A percentile compares a stretch with the other conserved stretches of the same genome.
These are phyloP conservation scores for Deroptyus accipitrinus DNA, from an alignment of 2,113 vertebrate genomes.

Conservation along the genomic window DNA sequence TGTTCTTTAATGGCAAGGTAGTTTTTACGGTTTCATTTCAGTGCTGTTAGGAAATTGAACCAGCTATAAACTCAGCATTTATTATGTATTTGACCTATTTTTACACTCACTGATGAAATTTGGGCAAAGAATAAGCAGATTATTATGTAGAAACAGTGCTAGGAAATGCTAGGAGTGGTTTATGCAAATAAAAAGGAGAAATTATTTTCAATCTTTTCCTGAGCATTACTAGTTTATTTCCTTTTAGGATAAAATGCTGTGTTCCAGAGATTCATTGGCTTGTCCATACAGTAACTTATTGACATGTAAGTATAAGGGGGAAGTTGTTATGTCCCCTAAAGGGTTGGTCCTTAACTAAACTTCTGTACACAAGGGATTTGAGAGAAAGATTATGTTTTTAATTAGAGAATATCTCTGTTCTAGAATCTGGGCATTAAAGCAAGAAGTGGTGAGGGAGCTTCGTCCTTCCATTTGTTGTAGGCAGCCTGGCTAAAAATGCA, in stretches of 20 bases:
- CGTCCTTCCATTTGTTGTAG: background rate
- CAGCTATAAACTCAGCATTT: background rate
- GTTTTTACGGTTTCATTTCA: background rate
- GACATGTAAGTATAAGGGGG: background rate
- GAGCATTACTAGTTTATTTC: background rate
- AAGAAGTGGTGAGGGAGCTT: background rate
- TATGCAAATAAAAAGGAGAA: background rate
- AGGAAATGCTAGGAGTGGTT: background rate
- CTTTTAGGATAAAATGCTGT: background rate
- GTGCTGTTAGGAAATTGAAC: background rate
- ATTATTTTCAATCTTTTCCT: background rate
- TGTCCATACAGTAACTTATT: background rate
- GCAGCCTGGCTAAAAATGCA: background rate
- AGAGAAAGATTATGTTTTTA: background rate
- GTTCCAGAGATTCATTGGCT: background rate
- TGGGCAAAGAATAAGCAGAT: background rate
- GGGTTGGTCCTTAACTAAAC: background rate
- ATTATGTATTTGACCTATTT: background rate
- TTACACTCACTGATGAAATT: background rate
- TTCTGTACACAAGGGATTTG: background rate
- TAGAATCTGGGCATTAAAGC: background rate
- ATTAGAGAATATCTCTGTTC: background rate
- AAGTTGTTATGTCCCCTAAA: background rate
- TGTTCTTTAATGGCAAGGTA: background rate
- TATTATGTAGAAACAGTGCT: background rate